phyloP scores from a whole-genome alignment of 2,113 vertebrate genomes.

The Coracopsis vasa region DNA sequence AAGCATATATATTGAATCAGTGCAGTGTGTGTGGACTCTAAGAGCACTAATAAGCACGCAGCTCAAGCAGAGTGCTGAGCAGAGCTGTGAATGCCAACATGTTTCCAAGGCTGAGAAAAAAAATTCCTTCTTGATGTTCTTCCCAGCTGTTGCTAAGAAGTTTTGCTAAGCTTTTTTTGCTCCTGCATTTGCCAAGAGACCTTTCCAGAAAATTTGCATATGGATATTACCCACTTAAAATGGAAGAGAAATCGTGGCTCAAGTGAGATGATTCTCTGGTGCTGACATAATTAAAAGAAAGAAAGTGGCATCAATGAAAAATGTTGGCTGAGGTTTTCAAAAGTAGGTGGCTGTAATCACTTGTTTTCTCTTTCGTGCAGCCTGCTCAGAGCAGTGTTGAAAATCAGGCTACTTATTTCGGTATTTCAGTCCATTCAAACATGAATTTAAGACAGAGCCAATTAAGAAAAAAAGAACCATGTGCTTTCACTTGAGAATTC shows the following conservation, averaged over 20 bases:
- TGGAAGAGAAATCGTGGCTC: background rate
- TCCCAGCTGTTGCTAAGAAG: conserved; percentile 53
- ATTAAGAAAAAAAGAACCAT: background rate
- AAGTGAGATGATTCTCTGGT: background rate
- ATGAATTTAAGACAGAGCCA: background rate
- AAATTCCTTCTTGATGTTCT: conserved; percentile 29
- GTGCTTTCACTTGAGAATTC: background rate
- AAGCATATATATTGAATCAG: background rate
- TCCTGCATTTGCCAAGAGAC: background rate
- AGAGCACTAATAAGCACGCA: background rate
- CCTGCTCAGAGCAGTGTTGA: background rate
- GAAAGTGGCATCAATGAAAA: background rate
- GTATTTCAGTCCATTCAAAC: background rate
- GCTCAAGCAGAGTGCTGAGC: background rate
- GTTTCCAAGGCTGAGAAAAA: conserved; percentile 29
- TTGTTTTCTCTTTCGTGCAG: background rate
- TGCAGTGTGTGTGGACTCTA: background rate
- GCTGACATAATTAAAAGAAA: background rate
- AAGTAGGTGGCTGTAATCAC: background rate
- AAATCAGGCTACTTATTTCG: background rate
- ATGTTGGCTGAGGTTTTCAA: background rate
- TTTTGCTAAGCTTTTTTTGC: background rate
- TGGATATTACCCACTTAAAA: background rate
- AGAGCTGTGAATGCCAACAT: background rate
- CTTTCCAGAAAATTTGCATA: background rate